Conservation (phyloP, 2,113 vertebrate species). For the Onychostoma macrolepis region DNA sequence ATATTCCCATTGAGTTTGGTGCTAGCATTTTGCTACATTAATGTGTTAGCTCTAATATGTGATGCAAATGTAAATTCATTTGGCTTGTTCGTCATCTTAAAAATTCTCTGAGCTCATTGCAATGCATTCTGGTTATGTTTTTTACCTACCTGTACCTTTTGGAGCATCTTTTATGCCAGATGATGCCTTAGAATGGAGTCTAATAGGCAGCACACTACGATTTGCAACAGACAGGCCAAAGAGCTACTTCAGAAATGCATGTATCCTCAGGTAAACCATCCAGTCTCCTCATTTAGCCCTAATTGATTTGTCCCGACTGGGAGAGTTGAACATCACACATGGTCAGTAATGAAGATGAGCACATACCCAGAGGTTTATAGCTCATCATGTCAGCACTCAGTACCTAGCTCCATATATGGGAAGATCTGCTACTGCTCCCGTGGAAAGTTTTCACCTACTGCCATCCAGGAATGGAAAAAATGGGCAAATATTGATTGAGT, state of each 20-base stretch:
- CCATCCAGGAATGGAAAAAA: conserved; percentile 62
- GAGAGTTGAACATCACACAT: conserved; percentile 45
- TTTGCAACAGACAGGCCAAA: neutral
- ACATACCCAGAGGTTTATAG: conserved; percentile 72
- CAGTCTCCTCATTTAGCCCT: conserved; percentile 30
- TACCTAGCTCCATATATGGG: conserved; percentile 70
- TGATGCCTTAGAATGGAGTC: neutral
- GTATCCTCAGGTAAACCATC: neutral
- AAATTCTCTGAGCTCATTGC: neutral
- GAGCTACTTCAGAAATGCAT: conserved; percentile 9
- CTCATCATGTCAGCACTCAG: conserved; percentile 31
- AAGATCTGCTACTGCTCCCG: conserved; percentile 67
- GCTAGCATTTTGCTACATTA: neutral
- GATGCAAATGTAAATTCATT: neutral
- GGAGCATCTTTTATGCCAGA: neutral
- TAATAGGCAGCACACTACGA: neutral
- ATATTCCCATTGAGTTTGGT: neutral
- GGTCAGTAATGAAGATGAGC: conserved; percentile 57
- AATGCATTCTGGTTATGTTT: neutral
- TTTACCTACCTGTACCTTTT: neutral
- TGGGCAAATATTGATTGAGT: conserved; percentile 68
- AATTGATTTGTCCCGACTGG: neutral
- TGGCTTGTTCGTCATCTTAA: neutral
- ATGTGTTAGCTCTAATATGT: neutral
- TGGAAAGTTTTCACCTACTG: conserved; percentile 67